phyloP scores from a whole-genome alignment of 2,797 vertebrate species.

The Pteronotus mesoamericanus region DNA sequence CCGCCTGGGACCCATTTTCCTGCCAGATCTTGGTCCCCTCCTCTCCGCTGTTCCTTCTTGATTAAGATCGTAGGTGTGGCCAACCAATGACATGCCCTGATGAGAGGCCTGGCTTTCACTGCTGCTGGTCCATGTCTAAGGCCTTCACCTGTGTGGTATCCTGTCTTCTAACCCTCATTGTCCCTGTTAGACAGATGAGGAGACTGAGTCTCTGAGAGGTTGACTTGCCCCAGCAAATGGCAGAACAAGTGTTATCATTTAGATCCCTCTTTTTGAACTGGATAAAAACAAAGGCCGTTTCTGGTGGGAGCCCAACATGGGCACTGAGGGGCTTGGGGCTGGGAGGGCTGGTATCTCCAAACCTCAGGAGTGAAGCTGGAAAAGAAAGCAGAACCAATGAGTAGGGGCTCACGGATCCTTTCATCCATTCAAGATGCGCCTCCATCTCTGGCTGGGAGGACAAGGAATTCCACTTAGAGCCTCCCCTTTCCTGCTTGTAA shows the following conservation, averaged over 20 bases:
- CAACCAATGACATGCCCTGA: accelerated
- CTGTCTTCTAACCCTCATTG: not conserved
- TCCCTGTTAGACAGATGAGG: not conserved
- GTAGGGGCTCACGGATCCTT: accelerated
- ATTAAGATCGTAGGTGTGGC: accelerated
- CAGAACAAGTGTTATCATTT: not conserved
- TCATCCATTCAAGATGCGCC: too few species aligned
- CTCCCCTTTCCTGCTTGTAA: not conserved
- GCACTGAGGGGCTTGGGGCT: accelerated
- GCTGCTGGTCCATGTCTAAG: accelerated
- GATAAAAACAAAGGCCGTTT: not conserved
- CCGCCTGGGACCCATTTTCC: accelerated
- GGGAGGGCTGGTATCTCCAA: not conserved
- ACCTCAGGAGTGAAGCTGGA: accelerated
- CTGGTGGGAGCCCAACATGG: accelerated
- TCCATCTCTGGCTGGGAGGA: not conserved
- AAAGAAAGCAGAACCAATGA: not conserved
- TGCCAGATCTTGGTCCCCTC: not conserved
- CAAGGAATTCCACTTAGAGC: not conserved
- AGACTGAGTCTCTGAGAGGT: not conserved
- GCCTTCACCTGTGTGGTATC: accelerated
- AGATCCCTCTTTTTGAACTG: accelerated
- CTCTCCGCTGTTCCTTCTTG: not conserved
- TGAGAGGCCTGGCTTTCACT: accelerated
- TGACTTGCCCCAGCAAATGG: too few species aligned